Evolutionary conservation across 64 coral and sea anemone genomes (phyloP).

Genomic region (Montipora capricornis): DNA sequence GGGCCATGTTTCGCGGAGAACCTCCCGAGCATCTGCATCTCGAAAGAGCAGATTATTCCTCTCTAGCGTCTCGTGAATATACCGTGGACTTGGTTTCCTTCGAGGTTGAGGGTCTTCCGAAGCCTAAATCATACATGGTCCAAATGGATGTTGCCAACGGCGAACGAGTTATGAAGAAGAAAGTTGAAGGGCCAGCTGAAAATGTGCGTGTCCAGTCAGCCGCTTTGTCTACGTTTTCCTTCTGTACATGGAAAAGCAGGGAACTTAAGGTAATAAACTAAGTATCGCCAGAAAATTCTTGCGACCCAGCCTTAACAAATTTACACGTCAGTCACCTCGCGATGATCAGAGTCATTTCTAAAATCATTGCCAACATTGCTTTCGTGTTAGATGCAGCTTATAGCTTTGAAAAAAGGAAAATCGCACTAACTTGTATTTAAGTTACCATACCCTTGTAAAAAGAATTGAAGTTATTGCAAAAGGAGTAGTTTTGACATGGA

Average conservation of each 20-base stretch:
- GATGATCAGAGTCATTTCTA: too few relatives aligned
- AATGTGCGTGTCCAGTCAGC: background rate
- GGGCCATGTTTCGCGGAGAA: slow-evolving; percentile 74
- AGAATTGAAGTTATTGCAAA: too few relatives aligned
- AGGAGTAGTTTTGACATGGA: too few relatives aligned
- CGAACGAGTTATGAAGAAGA: background rate
- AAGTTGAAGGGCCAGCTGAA: background rate
- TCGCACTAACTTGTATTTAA: too few relatives aligned
- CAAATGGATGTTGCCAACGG: background rate
- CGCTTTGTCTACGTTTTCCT: background rate
- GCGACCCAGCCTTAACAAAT: too few relatives aligned
- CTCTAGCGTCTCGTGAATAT: background rate
- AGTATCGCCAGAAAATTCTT: too few relatives aligned
- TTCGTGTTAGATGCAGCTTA: too few relatives aligned
- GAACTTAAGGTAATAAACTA: background rate
- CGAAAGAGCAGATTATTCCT: background rate
- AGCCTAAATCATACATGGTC: background rate
- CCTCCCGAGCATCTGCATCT: background rate
- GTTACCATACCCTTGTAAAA: too few relatives aligned
- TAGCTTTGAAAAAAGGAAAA: too few relatives aligned
- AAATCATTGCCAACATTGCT: too few relatives aligned
- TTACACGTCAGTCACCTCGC: too few relatives aligned
- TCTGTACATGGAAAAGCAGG: background rate
- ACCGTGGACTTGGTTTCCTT: background rate
- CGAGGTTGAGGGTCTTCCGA: background rate